A percentile compares a stretch with the other conserved stretches of the same genome.
These are phyloP conservation scores for Metallyticus violacea DNA, from an alignment of 2,888 invertebrate genomes.

Conservation along the genomic window DNA sequence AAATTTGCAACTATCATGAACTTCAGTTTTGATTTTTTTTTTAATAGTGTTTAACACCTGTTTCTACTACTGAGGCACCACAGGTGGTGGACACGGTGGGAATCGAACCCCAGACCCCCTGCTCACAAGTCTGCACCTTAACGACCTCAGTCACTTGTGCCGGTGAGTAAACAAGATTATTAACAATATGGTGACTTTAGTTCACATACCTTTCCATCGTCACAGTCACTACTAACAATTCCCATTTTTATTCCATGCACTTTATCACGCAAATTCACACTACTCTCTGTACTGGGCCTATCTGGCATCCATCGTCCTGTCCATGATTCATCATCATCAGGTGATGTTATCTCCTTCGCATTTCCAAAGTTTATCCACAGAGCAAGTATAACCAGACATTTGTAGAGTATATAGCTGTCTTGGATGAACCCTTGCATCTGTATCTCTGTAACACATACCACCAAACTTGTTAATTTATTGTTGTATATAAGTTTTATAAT, in stretches of 20 bases:
- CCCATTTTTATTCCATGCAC: slow-evolving; percentile 57
- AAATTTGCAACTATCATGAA: too few relatives aligned
- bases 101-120: too few relatives aligned
- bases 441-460: background rate
- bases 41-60: too few relatives aligned
- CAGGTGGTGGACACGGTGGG: too few relatives aligned
- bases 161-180: too few relatives aligned
- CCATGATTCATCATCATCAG: slow-evolving; percentile 39
- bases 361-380: background rate
- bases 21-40: too few relatives aligned
- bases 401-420: background rate
- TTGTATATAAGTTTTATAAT: too few relatives aligned
- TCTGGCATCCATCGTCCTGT: slow-evolving; percentile 47
- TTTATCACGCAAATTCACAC: slow-evolving; percentile 37
- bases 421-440: background rate
- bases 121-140: too few relatives aligned
- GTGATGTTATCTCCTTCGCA: background rate
- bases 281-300: slow-evolving; percentile 36
- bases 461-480: too few relatives aligned
- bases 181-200: too few relatives aligned
- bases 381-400: background rate
- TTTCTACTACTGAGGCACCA: too few relatives aligned
- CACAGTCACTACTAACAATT: slow-evolving; percentile 53
- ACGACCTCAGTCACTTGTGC: too few relatives aligned
- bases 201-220: slow-evolving; percentile 60